Conservation (phyloP, 2,888 invertebrate species). For the Chymomyza amoena region DNA sequence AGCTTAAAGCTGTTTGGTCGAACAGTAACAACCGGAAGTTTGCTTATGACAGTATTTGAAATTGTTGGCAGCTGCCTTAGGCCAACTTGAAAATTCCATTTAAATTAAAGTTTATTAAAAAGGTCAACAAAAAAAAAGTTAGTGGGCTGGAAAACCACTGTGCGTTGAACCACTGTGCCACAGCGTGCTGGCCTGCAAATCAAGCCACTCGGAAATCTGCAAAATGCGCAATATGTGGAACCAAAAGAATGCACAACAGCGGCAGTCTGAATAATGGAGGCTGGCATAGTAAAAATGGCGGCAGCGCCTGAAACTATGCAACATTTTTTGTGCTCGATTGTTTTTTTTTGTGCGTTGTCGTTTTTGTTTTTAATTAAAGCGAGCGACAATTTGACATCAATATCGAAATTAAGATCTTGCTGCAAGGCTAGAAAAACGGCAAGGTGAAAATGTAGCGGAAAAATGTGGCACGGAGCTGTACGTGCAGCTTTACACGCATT, state of each 20-base stretch:
- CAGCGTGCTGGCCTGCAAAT: conserved; percentile 43
- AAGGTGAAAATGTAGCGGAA: conserved; percentile 9
- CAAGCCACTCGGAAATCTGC: conserved; percentile 28
- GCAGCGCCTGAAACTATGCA: not conserved
- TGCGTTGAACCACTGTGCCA: not conserved
- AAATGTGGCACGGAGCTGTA: not conserved
- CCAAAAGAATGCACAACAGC: conserved; percentile 11
- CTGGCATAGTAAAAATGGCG: not conserved
- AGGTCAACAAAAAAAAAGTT: not conserved
- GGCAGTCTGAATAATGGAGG: not conserved
- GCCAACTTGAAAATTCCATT: not conserved
- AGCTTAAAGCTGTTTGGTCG: not conserved
- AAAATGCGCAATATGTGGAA: conserved; percentile 23
- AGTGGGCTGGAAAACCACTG: not conserved
- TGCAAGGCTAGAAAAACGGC: conserved; percentile 30
- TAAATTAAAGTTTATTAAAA: not conserved
- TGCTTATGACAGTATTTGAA: conserved; percentile 1
- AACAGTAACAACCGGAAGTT: conserved; percentile 1
- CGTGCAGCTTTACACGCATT: not conserved
- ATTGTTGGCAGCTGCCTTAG: not conserved
- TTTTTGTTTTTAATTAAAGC: conserved; percentile 66
- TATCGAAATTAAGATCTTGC: conserved; percentile 73
- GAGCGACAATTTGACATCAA: conserved; percentile 72
- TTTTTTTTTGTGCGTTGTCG: conserved; percentile 7
- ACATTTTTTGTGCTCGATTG: not conserved